Evolutionary conservation across 2,797 vertebrate genomes (phyloP).

Genomic region (Microtus obscurus): DNA sequence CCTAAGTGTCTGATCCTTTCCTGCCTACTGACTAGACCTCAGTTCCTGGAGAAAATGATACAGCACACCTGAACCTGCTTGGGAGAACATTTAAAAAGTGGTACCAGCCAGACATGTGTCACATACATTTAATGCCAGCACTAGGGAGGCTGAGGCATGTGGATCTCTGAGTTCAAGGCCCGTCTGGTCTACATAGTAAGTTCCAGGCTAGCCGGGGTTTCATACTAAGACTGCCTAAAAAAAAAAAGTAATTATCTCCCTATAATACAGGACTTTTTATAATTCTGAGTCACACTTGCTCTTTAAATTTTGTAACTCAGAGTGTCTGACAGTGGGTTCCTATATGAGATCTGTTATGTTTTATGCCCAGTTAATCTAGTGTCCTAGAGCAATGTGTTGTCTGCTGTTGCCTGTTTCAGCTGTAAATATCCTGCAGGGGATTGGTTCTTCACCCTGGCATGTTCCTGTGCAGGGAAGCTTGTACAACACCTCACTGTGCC

Average conservation of each 20-base stretch:
- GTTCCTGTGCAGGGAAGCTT: background rate
- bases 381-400: background rate
- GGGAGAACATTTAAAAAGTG: background rate
- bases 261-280: background rate
- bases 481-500: background rate
- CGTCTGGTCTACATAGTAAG: background rate
- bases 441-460: background rate
- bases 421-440: background rate
- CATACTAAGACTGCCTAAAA: background rate
- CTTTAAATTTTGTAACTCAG: constrained; percentile 48
- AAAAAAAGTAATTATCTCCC: background rate
- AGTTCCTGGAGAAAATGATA: background rate
- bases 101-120: background rate
- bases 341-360: constrained; percentile 27
- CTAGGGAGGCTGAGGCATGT: background rate
- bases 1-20: background rate
- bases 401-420: background rate
- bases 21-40: background rate
- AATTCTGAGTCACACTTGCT: constrained; percentile 33
- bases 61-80: background rate
- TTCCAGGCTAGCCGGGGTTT: background rate
- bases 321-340: background rate
- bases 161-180: background rate
- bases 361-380: constrained; percentile 24
- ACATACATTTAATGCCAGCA: background rate